phyloP scores from a whole-genome alignment of 2,888 invertebrate genomes.

The Tetragonula carbonaria region DNA sequence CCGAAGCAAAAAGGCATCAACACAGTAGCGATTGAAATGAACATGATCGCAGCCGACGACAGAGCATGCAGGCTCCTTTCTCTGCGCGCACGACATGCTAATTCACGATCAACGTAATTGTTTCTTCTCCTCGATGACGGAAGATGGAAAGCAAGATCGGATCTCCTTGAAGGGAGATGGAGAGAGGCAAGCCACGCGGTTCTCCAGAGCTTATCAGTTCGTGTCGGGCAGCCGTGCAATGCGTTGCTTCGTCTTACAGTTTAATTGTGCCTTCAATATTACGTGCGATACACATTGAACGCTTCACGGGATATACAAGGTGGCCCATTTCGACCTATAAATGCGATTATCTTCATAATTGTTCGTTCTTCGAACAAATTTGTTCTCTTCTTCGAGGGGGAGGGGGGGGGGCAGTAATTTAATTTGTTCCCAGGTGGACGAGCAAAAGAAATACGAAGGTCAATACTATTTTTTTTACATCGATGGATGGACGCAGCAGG shows the following conservation, averaged over 20 bases:
- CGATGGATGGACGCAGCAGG: too few species aligned
- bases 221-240: slow-evolving; percentile 72
- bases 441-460: too few species aligned
- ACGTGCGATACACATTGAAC: slow-evolving; percentile 38
- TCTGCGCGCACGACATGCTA: slow-evolving; percentile 16
- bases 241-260: slow-evolving; percentile 66
- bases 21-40: neutral
- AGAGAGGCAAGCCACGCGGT: slow-evolving; percentile 47
- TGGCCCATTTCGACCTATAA: too few species aligned
- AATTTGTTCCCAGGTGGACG: too few species aligned
- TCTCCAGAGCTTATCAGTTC: slow-evolving; percentile 74
- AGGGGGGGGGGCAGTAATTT: too few species aligned
- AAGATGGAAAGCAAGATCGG: slow-evolving; percentile 64
- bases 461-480: too few species aligned
- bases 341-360: too few species aligned
- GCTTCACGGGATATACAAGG: slow-evolving; percentile 4
- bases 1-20: neutral
- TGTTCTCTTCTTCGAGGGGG: too few species aligned
- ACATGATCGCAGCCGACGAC: neutral
- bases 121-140: slow-evolving; percentile 55
- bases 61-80: slow-evolving; percentile 11
- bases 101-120: slow-evolving; percentile 35
- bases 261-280: slow-evolving; percentile 38
- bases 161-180: slow-evolving; percentile 65
- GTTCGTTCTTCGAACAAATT: too few species aligned